phyloP scores from a whole-genome alignment of 1,140 invertebrate species.

The Neoseiulus cucumeris region DNA sequence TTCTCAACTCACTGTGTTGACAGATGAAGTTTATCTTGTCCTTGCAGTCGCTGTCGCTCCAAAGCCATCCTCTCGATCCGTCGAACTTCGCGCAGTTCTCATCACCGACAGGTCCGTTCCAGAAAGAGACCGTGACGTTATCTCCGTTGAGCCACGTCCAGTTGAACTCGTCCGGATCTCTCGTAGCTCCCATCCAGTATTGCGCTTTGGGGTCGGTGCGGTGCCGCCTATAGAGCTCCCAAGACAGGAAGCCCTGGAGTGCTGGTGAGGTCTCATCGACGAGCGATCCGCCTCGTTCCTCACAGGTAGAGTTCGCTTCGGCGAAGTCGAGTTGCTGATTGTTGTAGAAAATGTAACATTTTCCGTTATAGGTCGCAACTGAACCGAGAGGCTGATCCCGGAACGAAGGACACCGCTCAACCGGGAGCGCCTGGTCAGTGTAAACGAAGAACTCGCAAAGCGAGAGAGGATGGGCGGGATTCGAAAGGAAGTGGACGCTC shows the following conservation, averaged over 20 bases:
- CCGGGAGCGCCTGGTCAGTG: slow-evolving; percentile 76
- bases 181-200: slow-evolving; percentile 79
- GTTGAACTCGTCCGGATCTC: slow-evolving; percentile 52
- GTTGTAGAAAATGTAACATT: slow-evolving; percentile 89
- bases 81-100: slow-evolving; percentile 75
- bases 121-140: slow-evolving; percentile 72
- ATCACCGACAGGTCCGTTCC: slow-evolving; percentile 60
- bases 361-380: slow-evolving; percentile 80
- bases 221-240: slow-evolving; percentile 76
- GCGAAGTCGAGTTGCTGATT: slow-evolving; percentile 57
- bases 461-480: slow-evolving; percentile 46
- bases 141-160: slow-evolving; percentile 69
- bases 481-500: slow-evolving; percentile 62
- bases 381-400: slow-evolving; percentile 73
- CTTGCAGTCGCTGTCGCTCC: slow-evolving; percentile 77
- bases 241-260: slow-evolving; percentile 76
- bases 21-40: slow-evolving; percentile 72
- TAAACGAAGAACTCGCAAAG: slow-evolving; percentile 91
- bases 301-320: slow-evolving; percentile 58
- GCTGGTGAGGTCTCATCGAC: slow-evolving; percentile 84
- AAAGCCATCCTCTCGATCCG: slow-evolving; percentile 78
- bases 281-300: slow-evolving; percentile 52
- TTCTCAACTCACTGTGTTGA: slow-evolving; percentile 58
- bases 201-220: slow-evolving; percentile 70
- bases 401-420: slow-evolving; percentile 77